Conservation (phyloP, 2,888 invertebrate species). For the Tipula confusa region DNA sequence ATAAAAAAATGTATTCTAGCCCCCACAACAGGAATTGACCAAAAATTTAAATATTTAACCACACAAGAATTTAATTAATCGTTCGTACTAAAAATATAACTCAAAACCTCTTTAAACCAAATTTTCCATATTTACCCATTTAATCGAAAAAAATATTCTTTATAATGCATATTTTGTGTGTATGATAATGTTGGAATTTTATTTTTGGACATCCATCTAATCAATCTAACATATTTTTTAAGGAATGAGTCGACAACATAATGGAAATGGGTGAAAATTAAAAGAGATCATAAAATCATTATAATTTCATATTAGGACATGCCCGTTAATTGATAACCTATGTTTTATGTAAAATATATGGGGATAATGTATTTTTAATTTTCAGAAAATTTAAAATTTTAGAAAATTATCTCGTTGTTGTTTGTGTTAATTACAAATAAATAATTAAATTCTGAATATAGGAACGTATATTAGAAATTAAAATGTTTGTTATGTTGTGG, state of each 20-base stretch:
- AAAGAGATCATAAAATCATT: constrained; percentile 30
- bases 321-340: constrained; percentile 35
- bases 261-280: not conserved
- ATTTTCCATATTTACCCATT: not conserved
- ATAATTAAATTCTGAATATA: not conserved
- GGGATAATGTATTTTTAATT: not conserved
- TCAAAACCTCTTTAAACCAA: not conserved
- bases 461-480: not conserved
- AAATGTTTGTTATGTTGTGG: no score
- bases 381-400: not conserved
- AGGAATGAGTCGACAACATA: not conserved
- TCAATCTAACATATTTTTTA: not conserved
- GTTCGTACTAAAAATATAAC: not conserved
- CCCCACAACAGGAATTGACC: not conserved
- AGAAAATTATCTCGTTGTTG: not conserved
- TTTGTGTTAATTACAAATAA: not conserved
- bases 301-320: constrained; percentile 34
- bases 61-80: not conserved
- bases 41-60: not conserved
- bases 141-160: no score
- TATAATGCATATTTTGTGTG: no score
- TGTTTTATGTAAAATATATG: constrained; percentile 33
- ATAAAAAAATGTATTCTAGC: not conserved
- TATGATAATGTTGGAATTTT: not conserved
- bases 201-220: not conserved